These are phyloP conservation scores for Tillus elongatus DNA, from an alignment of 2,888 invertebrate species.

Conservation along the genomic window DNA sequence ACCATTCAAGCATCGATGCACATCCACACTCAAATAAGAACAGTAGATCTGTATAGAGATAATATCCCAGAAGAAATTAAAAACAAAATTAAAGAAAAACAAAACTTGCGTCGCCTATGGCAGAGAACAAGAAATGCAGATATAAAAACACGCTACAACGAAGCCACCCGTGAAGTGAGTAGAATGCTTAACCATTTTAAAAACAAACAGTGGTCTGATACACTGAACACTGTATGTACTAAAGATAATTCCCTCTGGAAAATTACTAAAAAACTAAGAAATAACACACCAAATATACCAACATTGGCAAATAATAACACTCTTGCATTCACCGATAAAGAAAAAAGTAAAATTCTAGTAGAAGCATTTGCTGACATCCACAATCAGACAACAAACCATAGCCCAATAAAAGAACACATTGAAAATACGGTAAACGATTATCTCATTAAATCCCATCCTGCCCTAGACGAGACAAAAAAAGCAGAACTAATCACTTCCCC, in stretches of 20 bases:
- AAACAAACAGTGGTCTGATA: slow-evolving; percentile 9
- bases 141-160: no score
- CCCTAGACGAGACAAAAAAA: no score
- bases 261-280: slow-evolving; percentile 11
- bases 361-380: no score
- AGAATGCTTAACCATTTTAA: no score
- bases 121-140: no score
- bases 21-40: slow-evolving; percentile 1
- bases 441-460: no score
- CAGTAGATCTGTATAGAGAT: neutral
- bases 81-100: slow-evolving; percentile 14
- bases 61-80: slow-evolving; percentile 9
- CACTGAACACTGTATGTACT: slow-evolving; percentile 8
- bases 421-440: slow-evolving; percentile 1
- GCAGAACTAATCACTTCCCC: slow-evolving; percentile 5
- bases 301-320: slow-evolving; percentile 6
- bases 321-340: slow-evolving; percentile 3
- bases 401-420: no score
- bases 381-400: no score
- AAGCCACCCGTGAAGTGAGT: no score
- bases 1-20: slow-evolving; percentile 5
- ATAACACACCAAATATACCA: slow-evolving; percentile 7
- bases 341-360: slow-evolving; percentile 12
- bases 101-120: no score
- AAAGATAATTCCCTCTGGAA: slow-evolving; percentile 17